Evolutionary conservation across 2,888 invertebrate genomes (phyloP), one percentile per base, ranked within the genome.

Genomic region (Ptilodon capucinus): DNA sequence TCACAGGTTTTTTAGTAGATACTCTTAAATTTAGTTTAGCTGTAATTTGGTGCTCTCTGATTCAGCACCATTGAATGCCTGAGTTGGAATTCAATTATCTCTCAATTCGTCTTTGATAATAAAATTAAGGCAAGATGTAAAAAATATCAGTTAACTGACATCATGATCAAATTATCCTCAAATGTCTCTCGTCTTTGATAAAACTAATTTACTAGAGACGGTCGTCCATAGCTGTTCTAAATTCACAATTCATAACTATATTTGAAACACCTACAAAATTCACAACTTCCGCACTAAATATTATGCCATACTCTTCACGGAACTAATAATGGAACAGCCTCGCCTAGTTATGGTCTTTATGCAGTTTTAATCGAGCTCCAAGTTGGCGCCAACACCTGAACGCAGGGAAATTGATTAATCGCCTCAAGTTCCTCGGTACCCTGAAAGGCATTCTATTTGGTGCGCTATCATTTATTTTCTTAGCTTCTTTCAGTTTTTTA

Each of bases 341-440:
- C 49, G 42, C 42, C 34, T 52, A 47, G 53, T 49, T 49, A 47
- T 21, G 40, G 46, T 19, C 51, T 52, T 51, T 48, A 54, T 63
- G 60, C 54, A 62, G 50, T 48, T 61, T 63, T 60, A 63, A 63
- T 63, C 58, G 54, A 38, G 48, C 48, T 19, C n/a, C 58, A 65
- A 65, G 45, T 65, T 58, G 50, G 63, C 58, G 32, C 25, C 46
- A 46, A 48, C 61, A 66, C 64, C 66, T 66, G 56, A 44, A 53
- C 54, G 51, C 43, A 28, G 42, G 42, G 44, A 59, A 64, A 68
- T 64, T 74, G 70, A 76, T 73, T 73, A 73, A 76, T 72, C 56
- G 49, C 51, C 42, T 42, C 52, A 63, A 73, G 60, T 69, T 74
- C 51, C 52, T 50, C 42, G 48, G 49, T 46, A 34, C 40, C 38